Conservation (phyloP, 2,797 vertebrate genomes). For the Monodelphis domestica region DNA sequence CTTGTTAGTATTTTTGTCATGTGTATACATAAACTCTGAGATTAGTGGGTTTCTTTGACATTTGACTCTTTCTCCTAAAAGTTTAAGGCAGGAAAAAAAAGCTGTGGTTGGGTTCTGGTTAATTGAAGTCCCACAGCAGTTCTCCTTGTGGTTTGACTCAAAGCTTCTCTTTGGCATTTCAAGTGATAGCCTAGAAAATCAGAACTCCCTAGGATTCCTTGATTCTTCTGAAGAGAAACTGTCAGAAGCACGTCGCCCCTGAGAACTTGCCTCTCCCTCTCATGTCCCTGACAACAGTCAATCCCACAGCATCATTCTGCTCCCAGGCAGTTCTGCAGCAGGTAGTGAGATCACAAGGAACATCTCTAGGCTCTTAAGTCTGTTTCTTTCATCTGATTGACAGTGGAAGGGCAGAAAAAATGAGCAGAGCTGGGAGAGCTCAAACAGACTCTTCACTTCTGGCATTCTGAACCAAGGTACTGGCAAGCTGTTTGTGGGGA, state of each 20-base stretch:
- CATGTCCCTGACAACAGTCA: conserved; percentile 15
- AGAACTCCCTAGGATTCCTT: not conserved
- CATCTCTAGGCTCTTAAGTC: conserved; percentile 17
- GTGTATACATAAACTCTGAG: not conserved
- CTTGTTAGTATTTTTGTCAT: not conserved
- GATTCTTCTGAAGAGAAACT: not conserved
- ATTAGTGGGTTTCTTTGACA: not conserved
- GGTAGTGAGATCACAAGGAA: conserved; percentile 28
- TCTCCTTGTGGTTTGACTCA: conserved; percentile 14
- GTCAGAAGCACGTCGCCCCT: not conserved
- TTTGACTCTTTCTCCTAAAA: not conserved
- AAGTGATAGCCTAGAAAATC: not conserved
- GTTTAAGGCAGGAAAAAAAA: not conserved
- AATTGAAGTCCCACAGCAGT: not conserved
- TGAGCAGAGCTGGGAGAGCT: conserved; percentile 49
- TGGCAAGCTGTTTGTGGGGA: conserved; percentile 32
- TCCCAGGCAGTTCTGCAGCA: not conserved
- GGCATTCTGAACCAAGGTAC: conserved; percentile 51
- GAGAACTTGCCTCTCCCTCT: conserved; percentile 2
- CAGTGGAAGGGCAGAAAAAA: conserved; percentile 56
- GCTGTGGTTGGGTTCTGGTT: not conserved
- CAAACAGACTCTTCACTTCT: conserved; percentile 59
- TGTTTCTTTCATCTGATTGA: conserved; percentile 73
- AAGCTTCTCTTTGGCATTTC: conserved; percentile 29
- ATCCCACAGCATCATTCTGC: not conserved